These are phyloP conservation scores for Myotis vivesi DNA, from an alignment of 2,797 vertebrate genomes.

Conservation along the genomic window DNA sequence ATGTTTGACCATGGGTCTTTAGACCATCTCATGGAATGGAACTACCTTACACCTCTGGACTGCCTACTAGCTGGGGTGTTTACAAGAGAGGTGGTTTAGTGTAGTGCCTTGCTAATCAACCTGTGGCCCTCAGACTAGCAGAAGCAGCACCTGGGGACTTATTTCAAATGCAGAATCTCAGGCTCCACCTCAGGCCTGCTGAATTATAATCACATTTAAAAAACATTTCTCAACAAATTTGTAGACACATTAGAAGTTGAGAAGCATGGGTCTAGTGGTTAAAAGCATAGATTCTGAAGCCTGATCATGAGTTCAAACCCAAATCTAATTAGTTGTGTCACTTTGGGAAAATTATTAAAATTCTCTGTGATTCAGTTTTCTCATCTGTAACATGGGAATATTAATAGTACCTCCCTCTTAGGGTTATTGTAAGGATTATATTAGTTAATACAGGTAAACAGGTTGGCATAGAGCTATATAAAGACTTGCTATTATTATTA, in stretches of 20 bases:
- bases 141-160: not conserved
- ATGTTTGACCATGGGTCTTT: not conserved
- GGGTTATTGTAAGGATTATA: not conserved
- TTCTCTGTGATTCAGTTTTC: not conserved
- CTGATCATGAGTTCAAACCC: not conserved
- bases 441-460: not conserved
- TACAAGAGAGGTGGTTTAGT: not conserved
- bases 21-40: not conserved
- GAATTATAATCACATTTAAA: not conserved
- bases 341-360: slow-evolving; percentile 17
- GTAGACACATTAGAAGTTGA: not conserved
- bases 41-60: not conserved
- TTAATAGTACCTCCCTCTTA: not conserved
- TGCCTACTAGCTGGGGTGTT: not conserved
- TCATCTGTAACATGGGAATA: not conserved
- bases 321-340: not conserved
- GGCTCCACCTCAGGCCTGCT: not conserved
- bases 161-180: not conserved
- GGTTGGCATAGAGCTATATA: not conserved
- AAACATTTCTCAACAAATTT: not conserved
- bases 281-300: not conserved
- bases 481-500: not conserved
- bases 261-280: not conserved
- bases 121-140: not conserved
- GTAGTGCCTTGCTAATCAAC: not conserved